Conservation (phyloP, 2,797 vertebrate species). For the Sebastes flavidus region DNA sequence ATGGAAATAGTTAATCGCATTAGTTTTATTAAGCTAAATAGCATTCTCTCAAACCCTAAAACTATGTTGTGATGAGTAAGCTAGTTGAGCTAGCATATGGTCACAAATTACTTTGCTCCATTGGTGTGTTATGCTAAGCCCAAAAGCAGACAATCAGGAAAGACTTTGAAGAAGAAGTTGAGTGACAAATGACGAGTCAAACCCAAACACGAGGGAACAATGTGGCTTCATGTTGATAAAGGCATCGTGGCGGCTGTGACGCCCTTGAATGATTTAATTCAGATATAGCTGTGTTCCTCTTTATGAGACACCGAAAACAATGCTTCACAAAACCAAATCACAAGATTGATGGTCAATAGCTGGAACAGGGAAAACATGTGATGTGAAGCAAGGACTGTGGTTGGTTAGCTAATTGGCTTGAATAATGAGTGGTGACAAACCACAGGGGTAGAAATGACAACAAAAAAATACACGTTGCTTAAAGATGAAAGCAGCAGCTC, state of each 20-base stretch:
- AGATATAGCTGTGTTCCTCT: not conserved
- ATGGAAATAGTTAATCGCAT: not conserved
- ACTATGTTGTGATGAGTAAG: not conserved
- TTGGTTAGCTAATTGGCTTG: constrained; percentile 1
- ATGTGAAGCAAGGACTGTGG: not conserved
- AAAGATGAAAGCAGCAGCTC: not conserved
- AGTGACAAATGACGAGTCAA: not conserved
- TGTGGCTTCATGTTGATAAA: not conserved
- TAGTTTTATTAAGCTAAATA: not conserved
- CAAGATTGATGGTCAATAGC: not conserved
- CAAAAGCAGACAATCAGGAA: not conserved
- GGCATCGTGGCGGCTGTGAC: not conserved
- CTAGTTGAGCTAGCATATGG: not conserved
- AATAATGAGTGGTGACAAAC: constrained; percentile 5
- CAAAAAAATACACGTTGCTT: not conserved
- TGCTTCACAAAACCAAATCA: not conserved
- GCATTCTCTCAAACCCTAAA: not conserved
- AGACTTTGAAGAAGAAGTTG: not conserved
- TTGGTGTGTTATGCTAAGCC: not conserved
- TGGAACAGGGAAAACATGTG: not conserved
- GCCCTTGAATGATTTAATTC: not conserved
- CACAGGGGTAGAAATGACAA: constrained; percentile 1
- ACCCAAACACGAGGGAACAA: not conserved
- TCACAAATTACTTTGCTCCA: not conserved
- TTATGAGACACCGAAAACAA: not conserved